Evolutionary conservation across 2,797 vertebrate genomes (phyloP).

Genomic region (Otolemur crassicaudatus): DNA sequence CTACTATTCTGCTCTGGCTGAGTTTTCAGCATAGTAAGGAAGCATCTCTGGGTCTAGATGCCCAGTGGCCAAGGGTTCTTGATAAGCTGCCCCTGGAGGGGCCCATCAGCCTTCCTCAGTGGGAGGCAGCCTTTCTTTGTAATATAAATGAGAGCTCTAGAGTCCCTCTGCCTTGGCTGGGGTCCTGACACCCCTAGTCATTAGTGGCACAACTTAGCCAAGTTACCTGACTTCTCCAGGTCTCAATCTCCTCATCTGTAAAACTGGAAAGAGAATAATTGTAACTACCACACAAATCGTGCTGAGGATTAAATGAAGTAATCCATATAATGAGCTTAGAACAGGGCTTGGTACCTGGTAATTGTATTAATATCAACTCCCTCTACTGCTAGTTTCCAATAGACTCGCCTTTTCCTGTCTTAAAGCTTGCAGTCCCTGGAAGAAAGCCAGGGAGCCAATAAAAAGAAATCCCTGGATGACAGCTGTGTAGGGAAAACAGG

Average conservation of each 20-base stretch:
- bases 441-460: conserved; percentile 14
- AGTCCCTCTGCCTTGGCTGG: background rate
- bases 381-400: conserved; percentile 12
- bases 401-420: conserved; percentile 53
- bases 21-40: background rate
- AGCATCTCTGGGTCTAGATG: background rate
- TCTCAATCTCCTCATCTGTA: background rate
- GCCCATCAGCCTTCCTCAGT: background rate
- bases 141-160: background rate
- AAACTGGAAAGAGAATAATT: background rate
- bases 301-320: background rate
- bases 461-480: background rate
- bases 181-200: background rate
- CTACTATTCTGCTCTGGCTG: background rate
- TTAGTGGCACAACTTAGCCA: background rate
- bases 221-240: background rate
- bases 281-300: background rate
- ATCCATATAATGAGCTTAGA: conserved; percentile 10
- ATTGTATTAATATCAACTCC: conserved; percentile 46
- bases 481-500: background rate
- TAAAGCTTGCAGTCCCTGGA: conserved; percentile 2
- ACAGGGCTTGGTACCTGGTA: background rate
- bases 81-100: background rate
- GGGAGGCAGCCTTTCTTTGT: background rate
- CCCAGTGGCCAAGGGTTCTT: background rate